Evolutionary conservation across 2,888 invertebrate genomes (phyloP), one percentile per base, ranked within the genome.

Genomic region (Chrysodeixis includens): DNA sequence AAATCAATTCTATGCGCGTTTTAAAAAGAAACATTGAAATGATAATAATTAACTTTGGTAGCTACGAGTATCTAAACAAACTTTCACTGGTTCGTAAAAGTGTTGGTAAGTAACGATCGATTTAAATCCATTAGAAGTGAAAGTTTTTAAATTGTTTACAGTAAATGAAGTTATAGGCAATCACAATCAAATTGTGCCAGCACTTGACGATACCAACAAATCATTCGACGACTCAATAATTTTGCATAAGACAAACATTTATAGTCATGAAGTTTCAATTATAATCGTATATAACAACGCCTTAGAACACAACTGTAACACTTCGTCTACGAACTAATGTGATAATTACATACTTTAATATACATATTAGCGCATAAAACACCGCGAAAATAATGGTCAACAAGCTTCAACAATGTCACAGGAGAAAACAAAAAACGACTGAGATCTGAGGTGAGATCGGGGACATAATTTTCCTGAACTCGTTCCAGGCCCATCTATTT

Each of bases 321-420:
- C 71, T 66, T 60, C 40, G 64, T 64, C 62, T 63, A 69, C 63
- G 40, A 46, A 71, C 65, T 78, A 68, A 53, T 46, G n/a, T 56
- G 46, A 56, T 49, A 6, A 54, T 51, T 66, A 49, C 8, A 66
- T 60, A 56, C n/a, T 40, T 56, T 58, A 62, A 57, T 26, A 57
- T 52, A 52, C 40, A 57, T 58, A 67, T 44, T 32, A 76, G 62
- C 67, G 59, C 56, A 57, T 57, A 54, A 62, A 62, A 74, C 58
- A 60, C 30, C 14, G 62, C 30, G 22, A 65, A 72, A 74, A 4
- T 59, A 71, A 66, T 53, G 1, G 26, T 61, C 69, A 62, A 72
- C 61, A 78, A 72, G 71, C 72, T 68, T 71, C 68, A 77, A 78
- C 80, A 78, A 71, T 59, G 59, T 59, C 70, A 76, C 74, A 74